Evolutionary conservation across 2,797 vertebrate species (phyloP).

Genomic region (Pseudomugil gertrudae): DNA sequence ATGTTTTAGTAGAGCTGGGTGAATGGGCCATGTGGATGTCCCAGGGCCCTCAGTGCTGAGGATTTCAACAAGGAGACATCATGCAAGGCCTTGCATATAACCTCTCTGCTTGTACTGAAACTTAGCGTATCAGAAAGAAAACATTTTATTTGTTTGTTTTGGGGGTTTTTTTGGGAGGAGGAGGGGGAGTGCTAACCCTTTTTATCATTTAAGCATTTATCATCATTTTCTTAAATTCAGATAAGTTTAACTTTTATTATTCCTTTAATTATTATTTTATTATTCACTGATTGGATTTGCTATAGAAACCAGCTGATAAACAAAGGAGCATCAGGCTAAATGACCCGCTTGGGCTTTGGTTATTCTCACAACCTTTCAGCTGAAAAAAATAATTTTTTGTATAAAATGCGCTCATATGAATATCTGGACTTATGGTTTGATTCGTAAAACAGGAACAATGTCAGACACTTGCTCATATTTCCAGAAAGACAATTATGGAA

Average conservation of each 20-base stretch:
- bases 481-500: constrained; percentile 29
- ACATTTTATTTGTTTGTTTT: no score
- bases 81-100: constrained; percentile 42
- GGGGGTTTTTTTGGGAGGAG: constrained; percentile 2
- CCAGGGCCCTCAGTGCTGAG: constrained; percentile 73
- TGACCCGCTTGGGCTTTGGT: not conserved
- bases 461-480: constrained; percentile 17
- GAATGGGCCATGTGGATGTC: constrained; percentile 81
- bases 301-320: constrained; percentile 5
- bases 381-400: constrained; percentile 9
- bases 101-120: constrained; percentile 42
- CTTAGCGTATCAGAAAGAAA: constrained; percentile 25
- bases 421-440: constrained; percentile 26
- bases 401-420: constrained; percentile 18
- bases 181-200: no score
- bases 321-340: constrained; percentile 1
- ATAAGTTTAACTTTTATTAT: constrained; percentile 19
- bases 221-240: not conserved
- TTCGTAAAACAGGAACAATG: constrained; percentile 26
- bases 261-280: constrained; percentile 12
- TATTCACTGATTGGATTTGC: constrained; percentile 5
- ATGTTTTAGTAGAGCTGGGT: constrained; percentile 79
- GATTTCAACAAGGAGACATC: constrained; percentile 69
- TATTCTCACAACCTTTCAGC: constrained; percentile 9
- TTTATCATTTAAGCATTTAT: constrained; percentile 32